These are phyloP conservation scores for Promerops cafer DNA, from an alignment of 2,113 vertebrate genomes.

Conservation along the genomic window DNA sequence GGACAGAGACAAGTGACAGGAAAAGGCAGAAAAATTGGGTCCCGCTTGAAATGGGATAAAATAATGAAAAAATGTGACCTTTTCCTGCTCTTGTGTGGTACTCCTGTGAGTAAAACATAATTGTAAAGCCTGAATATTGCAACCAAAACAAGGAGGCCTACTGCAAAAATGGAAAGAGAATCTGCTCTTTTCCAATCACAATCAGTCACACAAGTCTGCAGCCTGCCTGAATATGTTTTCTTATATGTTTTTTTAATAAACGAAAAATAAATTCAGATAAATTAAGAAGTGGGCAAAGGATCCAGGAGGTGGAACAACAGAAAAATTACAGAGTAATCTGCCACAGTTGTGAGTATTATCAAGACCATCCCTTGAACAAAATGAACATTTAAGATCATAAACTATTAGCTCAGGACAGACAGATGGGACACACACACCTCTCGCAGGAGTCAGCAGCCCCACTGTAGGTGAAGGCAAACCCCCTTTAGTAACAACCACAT, in stretches of 20 bases:
- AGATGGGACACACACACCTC: not conserved
- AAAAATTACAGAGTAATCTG: not conserved
- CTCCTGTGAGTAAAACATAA: not conserved
- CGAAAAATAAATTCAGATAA: not conserved
- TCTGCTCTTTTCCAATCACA: not conserved
- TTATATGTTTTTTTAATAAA: no score
- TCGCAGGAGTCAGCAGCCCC: not conserved
- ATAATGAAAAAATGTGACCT: not conserved
- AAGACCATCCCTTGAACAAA: not conserved
- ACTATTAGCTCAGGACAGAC: not conserved
- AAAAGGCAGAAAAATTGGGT: not conserved
- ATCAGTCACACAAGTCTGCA: not conserved
- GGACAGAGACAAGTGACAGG: not conserved
- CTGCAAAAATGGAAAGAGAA: not conserved
- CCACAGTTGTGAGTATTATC: not conserved
- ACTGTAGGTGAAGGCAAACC: not conserved
- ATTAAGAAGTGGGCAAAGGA: not conserved
- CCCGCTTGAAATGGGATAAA: not conserved
- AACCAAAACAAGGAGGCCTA: not conserved
- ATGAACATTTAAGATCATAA: not conserved
- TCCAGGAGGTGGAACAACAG: not conserved
- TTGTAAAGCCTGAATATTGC: not conserved
- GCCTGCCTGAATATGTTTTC: not conserved
- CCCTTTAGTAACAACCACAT: not conserved
- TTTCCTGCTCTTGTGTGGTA: not conserved